Evolutionary conservation across 2,797 vertebrate genomes (phyloP), one percentile per base, ranked within the genome.

Genomic region (Alfaro cultratus): DNA sequence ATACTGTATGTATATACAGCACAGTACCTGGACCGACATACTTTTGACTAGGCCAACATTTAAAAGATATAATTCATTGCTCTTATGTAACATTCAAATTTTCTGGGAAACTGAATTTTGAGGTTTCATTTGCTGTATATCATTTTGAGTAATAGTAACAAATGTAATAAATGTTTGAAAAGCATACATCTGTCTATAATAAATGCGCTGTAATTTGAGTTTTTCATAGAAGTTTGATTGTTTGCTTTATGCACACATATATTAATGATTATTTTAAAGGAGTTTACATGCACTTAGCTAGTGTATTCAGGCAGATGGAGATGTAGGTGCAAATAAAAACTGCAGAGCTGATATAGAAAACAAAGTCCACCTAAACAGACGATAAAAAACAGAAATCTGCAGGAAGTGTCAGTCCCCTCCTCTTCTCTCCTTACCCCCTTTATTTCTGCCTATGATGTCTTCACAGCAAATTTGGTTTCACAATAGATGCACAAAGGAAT

Each of bases 251-350:
- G 29, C 23, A 26, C 18, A 12, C 21, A 70, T 45, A 15, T 15
- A 41, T 5, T 45, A 45, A n/a, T 51, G 1, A 73, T 39, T 47
- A 31, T 79, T 29, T 75, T 46, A 47, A 2, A 62, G 43, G 36
- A 16, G 73, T 73, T 29, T 21, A 15, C 73, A 55, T 76, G 68
- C 16, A 34, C 71, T 68, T 80, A 73, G 77, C 82, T 75, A 4
- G 26, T 75, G 79, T 46, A 75, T 76, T 72, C 71, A 73, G 80
- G 77, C 79, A 57, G 70, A 81, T 78, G 80, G 79, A 88, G 77
- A 79, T 75, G 75, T 88, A 26, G 31, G 10, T 62, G 74, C 87
- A 83, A 88, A 89, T 79, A 77, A 84, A 74, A 31, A 62, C 62
- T 34, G 49, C 55, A 78, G 62, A 86, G 31, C 49, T 80, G 71